Evolutionary conservation across 2,888 invertebrate species (phyloP).

Genomic region (Oasisia sp.): DNA sequence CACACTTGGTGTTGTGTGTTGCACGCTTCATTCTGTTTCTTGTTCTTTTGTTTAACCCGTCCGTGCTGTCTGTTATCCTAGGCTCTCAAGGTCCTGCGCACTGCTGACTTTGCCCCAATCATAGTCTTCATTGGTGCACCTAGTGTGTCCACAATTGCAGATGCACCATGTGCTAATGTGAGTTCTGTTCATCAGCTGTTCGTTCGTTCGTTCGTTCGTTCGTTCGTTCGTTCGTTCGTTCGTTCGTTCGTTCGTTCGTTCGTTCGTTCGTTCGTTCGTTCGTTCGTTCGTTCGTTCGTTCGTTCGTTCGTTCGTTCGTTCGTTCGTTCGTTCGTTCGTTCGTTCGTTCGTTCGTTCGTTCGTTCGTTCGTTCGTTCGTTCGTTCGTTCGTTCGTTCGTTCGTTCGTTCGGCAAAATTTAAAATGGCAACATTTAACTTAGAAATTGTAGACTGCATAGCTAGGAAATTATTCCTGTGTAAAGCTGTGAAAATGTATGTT

Average conservation of each 20-base stretch:
- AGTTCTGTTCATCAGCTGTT: not conserved
- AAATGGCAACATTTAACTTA: no score
- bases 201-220: not conserved
- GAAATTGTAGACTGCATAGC: no score
- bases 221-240: not conserved
- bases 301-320: not conserved
- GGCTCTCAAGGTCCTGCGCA: constrained; percentile 95
- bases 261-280: not conserved
- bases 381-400: no score
- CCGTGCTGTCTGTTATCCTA: constrained; percentile 67
- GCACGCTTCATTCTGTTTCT: not conserved
- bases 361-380: no score
- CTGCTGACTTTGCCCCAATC: constrained; percentile 97
- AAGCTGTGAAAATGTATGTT: not conserved
- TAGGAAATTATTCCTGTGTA: no score
- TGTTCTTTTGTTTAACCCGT: constrained; percentile 13
- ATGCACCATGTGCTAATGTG: constrained; percentile 46
- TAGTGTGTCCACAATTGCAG: constrained; percentile 74
- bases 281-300: no score
- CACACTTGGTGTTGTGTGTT: not conserved
- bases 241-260: not conserved
- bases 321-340: not conserved
- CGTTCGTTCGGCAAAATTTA: no score
- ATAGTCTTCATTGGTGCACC: constrained; percentile 99
- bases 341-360: no score